Conservation (phyloP, 1,140 invertebrate species). For the Scylla paramamosain region DNA sequence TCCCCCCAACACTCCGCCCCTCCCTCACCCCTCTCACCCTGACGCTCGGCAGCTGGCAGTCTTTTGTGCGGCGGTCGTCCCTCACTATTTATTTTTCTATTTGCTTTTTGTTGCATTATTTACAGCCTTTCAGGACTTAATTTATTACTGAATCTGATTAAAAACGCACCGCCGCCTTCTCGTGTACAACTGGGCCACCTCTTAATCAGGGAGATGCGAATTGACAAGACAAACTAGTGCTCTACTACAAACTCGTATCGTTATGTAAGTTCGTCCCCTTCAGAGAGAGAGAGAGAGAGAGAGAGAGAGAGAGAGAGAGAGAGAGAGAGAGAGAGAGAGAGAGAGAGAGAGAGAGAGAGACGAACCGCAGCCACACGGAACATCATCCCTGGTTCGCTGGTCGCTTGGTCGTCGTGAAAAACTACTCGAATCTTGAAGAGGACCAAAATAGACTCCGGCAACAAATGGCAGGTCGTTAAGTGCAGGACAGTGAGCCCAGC, state of each 20-base stretch:
- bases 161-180: background rate
- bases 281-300: background rate
- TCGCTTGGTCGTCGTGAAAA: background rate
- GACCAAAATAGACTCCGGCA: background rate
- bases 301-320: background rate
- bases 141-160: slow-evolving; percentile 5
- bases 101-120: slow-evolving; percentile 5
- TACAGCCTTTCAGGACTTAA: slow-evolving; percentile 6
- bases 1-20: background rate
- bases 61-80: background rate
- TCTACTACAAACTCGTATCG: background rate
- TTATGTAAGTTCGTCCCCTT: background rate
- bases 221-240: background rate
- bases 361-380: background rate
- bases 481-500: background rate
- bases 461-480: background rate
- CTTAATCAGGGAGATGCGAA: background rate
- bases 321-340: background rate
- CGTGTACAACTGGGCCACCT: background rate
- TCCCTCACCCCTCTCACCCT: background rate
- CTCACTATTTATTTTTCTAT: slow-evolving; percentile 15
- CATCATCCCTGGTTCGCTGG: background rate
- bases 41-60: background rate
- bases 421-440: background rate
- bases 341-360: no score